These are phyloP conservation scores for Rhodophaea formosa DNA, from an alignment of 2,888 invertebrate species.

Conservation along the genomic window DNA sequence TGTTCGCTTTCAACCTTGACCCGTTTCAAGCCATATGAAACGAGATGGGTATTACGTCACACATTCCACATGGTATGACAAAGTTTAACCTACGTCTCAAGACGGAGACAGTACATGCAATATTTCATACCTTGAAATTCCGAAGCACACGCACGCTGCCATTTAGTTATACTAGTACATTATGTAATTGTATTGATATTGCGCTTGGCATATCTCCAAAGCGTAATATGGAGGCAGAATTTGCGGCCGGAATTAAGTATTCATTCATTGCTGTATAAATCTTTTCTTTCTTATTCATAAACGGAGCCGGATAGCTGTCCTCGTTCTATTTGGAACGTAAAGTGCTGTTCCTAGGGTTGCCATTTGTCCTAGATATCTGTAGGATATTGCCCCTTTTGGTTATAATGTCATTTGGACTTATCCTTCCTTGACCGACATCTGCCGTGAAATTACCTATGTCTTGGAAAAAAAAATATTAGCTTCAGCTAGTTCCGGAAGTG, in stretches of 20 bases:
- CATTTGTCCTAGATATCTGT: constrained; percentile 18
- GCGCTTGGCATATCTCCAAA: constrained; percentile 59
- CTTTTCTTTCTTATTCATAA: constrained; percentile 64
- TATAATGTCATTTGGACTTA: background rate
- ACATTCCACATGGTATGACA: constrained; percentile 7
- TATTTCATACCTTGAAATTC: constrained; percentile 18
- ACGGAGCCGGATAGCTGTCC: constrained; percentile 35
- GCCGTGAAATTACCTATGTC: too few species aligned
- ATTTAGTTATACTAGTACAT: constrained; percentile 30
- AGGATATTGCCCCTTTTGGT: constrained; percentile 24
- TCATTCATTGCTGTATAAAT: constrained; percentile 64
- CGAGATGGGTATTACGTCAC: constrained; percentile 2
- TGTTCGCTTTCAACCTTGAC: constrained; percentile 1
- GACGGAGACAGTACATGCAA: background rate
- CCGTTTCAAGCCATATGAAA: background rate
- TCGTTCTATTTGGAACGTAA: constrained; percentile 39
- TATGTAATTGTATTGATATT: constrained; percentile 63
- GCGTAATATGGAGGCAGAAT: constrained; percentile 56
- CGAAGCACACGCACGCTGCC: background rate
- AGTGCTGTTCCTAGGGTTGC: constrained; percentile 28
- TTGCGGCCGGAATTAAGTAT: constrained; percentile 63
- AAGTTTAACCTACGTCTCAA: background rate
- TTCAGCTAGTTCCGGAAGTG: too few species aligned
- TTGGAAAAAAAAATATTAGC: too few species aligned
- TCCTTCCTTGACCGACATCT: background rate